These are phyloP conservation scores for Steatornis caripensis DNA, from an alignment of 2,113 vertebrate species.

Conservation along the genomic window DNA sequence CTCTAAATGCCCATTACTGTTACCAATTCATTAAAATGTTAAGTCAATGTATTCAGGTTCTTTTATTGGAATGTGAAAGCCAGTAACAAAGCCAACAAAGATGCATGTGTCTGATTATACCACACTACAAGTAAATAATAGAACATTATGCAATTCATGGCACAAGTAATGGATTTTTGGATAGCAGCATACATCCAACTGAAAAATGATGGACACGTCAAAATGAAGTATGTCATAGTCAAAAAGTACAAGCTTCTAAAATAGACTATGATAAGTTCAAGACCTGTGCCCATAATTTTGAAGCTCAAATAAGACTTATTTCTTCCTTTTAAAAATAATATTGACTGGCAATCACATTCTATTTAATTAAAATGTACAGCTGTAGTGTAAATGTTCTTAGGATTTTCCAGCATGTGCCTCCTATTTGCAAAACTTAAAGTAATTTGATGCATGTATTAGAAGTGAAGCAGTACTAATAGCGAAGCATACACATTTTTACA, in stretches of 20 bases:
- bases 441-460: background rate
- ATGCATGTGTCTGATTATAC: background rate
- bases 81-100: background rate
- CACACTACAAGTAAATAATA: background rate
- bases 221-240: background rate
- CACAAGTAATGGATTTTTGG: constrained; percentile 30
- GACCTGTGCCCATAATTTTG: background rate
- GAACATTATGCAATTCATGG: background rate
- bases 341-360: background rate
- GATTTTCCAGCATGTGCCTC: background rate
- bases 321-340: background rate
- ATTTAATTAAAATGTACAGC: background rate
- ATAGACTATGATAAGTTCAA: background rate
- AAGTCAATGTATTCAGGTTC: constrained; percentile 1
- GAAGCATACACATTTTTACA: background rate
- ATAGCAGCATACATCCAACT: background rate
- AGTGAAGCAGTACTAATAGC: background rate
- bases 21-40: constrained; percentile 12
- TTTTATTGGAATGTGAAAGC: background rate
- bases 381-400: background rate
- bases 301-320: background rate
- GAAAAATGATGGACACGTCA: constrained; percentile 12
- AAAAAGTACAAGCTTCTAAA: background rate
- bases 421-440: background rate
- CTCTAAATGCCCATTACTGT: background rate